Percentiles rank a stretch among this genome's conserved stretches.
These are phyloP conservation scores for Triplophysa bombifrons DNA, from an alignment of 2,797 vertebrate species.

Conservation along the genomic window DNA sequence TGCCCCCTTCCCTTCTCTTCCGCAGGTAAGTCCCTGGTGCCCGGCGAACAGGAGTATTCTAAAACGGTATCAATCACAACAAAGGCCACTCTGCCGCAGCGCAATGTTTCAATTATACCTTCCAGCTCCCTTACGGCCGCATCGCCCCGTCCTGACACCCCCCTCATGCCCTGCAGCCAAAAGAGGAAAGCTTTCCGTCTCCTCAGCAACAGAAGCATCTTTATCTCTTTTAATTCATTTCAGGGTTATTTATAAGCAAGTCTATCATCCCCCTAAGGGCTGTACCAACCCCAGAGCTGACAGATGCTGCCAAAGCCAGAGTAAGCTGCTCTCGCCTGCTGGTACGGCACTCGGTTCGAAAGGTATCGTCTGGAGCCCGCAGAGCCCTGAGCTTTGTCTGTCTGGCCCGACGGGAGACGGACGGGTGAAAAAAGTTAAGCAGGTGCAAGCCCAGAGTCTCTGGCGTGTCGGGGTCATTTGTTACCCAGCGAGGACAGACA, in stretches of 20 bases:
- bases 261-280: conserved; percentile 47
- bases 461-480: conserved; percentile 78
- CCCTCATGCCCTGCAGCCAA: conserved; percentile 48
- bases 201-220: conserved; percentile 54
- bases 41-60: conserved; percentile 72
- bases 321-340: conserved; percentile 53
- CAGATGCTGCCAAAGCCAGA: conserved; percentile 60
- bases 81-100: conserved; percentile 60
- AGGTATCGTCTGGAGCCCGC: conserved; percentile 67
- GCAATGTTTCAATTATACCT: conserved; percentile 77
- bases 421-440: conserved; percentile 77
- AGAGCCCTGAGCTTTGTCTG: conserved; percentile 70
- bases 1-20: conserved; percentile 62
- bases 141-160: conserved; percentile 55
- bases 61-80: conserved; percentile 80
- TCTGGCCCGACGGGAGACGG: conserved; percentile 68
- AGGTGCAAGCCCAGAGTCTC: conserved; percentile 75
- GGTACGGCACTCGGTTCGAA: conserved; percentile 59
- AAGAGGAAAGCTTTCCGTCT: conserved; percentile 49
- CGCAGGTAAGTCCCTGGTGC: conserved; percentile 74
- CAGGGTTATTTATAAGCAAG: conserved; percentile 56
- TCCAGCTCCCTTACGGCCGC: conserved; percentile 62
- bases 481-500: conserved; percentile 77
- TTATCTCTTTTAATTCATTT: conserved; percentile 60
- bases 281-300: conserved; percentile 59